These are phyloP conservation scores for Lasius fuliginosus DNA, from an alignment of 2,888 invertebrate species.

Conservation along the genomic window DNA sequence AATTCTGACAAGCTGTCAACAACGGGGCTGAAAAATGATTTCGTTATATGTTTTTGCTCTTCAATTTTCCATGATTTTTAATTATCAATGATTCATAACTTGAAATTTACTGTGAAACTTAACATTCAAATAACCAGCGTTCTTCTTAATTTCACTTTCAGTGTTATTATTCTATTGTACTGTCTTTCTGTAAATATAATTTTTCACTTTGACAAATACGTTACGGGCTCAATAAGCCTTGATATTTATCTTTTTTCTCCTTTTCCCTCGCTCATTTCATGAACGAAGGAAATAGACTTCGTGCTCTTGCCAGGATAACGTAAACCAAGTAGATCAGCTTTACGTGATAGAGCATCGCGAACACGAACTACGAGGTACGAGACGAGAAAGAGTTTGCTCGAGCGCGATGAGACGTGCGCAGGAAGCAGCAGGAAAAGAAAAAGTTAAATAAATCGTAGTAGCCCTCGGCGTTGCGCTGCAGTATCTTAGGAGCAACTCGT, in stretches of 20 bases:
- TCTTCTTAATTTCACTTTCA: background rate
- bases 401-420: conserved; percentile 78
- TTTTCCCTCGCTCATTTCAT: conserved; percentile 43
- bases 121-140: background rate
- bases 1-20: background rate
- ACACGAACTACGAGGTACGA: conserved; percentile 60
- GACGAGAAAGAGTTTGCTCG: conserved; percentile 69
- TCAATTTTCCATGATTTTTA: background rate
- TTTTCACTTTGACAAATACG: conserved; percentile 27
- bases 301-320: conserved; percentile 69
- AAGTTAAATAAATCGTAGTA: conserved; percentile 82
- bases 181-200: background rate
- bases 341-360: conserved; percentile 69
- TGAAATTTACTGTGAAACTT: background rate
- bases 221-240: conserved; percentile 47
- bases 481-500: conserved; percentile 67
- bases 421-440: conserved; percentile 63
- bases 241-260: conserved; percentile 49
- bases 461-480: conserved; percentile 63
- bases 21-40: background rate
- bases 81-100: background rate
- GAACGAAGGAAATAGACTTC: conserved; percentile 54
- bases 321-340: conserved; percentile 73
- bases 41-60: background rate
- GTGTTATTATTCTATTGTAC: background rate